Conservation (phyloP, 1,140 invertebrate species). For the Gyrodactylus salaris region DNA sequence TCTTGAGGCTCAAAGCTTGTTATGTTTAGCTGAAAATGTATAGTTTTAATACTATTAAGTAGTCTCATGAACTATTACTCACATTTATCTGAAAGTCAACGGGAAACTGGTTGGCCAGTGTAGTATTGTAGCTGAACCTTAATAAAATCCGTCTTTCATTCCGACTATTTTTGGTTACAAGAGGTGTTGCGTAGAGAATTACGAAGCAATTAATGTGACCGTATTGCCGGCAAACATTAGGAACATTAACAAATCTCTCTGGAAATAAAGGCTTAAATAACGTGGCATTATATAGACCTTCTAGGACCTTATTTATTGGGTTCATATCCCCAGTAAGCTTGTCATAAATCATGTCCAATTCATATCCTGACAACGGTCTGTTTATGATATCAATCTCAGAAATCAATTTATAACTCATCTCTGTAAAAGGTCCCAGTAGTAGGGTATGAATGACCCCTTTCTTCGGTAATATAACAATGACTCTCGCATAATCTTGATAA, state of each 20-base stretch:
- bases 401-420: no score
- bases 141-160: neutral
- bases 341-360: neutral
- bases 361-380: neutral
- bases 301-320: neutral
- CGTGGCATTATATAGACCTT: no score
- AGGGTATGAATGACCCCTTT: no score
- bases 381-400: no score
- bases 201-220: slow-evolving; percentile 1
- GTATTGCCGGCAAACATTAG: neutral
- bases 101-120: neutral
- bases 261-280: no score
- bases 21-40: neutral
- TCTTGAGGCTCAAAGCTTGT: neutral
- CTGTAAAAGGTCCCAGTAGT: no score
- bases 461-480: no score
- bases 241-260: neutral
- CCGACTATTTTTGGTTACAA: neutral
- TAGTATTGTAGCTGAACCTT: neutral
- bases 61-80: neutral
- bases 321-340: neutral
- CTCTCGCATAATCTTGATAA: no score
- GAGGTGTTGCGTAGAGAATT: neutral
- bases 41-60: neutral
- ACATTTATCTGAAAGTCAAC: neutral